Conservation (phyloP, 2,113 vertebrate genomes). For the Sigmodon hispidus region DNA sequence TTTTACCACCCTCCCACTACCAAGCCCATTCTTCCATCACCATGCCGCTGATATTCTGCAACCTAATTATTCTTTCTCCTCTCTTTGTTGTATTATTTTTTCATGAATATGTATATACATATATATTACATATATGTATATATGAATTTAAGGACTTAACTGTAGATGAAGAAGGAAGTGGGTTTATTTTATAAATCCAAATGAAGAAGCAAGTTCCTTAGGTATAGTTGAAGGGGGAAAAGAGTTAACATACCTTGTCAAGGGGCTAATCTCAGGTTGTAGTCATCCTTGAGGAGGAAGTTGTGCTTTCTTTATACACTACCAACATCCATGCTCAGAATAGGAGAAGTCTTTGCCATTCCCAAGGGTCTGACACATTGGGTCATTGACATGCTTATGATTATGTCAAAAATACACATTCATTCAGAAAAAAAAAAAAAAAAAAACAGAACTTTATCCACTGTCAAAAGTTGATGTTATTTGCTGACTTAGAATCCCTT, state of each 20-base stretch:
- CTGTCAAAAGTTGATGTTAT: neutral
- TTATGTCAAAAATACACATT: neutral
- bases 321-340: neutral
- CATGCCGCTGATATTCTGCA: neutral
- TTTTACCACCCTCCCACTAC: neutral
- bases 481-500: neutral
- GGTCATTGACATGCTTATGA: neutral
- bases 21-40: neutral
- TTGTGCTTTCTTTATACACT: neutral
- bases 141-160: neutral
- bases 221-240: neutral
- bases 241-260: neutral
- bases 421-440: no score
- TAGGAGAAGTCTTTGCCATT: neutral
- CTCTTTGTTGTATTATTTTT: neutral
- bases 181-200: neutral
- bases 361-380: neutral
- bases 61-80: neutral
- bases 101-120: no score
- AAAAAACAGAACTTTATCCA: neutral
- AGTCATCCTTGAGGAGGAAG: neutral
- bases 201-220: neutral
- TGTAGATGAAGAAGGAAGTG: neutral
- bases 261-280: neutral
- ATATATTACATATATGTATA: rapidly evolving